phyloP scores from a whole-genome alignment of 2,797 vertebrate genomes.

The Coccyzus lansbergi region DNA sequence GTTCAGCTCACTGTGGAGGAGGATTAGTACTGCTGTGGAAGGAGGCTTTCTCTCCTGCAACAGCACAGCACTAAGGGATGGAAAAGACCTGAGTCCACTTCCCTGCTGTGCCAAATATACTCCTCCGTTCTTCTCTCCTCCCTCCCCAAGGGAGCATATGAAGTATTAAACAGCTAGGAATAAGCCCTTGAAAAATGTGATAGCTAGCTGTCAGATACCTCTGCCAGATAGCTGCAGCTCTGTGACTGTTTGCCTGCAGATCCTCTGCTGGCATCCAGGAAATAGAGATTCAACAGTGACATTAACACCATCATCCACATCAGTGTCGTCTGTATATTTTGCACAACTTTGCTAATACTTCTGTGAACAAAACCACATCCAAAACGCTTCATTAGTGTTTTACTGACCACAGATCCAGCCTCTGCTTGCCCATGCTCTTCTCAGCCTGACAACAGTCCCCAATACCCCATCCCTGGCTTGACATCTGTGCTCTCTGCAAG shows the following conservation, averaged over 20 bases:
- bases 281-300: not conserved
- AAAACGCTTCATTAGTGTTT: not conserved
- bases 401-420: not conserved
- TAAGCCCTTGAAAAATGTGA: constrained; percentile 52
- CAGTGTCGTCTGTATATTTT: not conserved
- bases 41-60: constrained; percentile 50
- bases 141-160: constrained; percentile 45
- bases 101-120: constrained; percentile 54
- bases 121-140: constrained; percentile 63
- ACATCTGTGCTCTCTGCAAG: not conserved
- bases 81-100: constrained; percentile 60
- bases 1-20: constrained; percentile 66
- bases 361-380: not conserved
- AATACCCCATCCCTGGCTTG: not conserved
- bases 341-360: not conserved
- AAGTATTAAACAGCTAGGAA: constrained; percentile 59
- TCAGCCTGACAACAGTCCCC: not conserved
- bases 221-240: not conserved
- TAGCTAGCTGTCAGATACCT: constrained; percentile 28
- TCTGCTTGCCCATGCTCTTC: not conserved
- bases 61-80: constrained; percentile 41
- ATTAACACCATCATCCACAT: not conserved
- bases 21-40: constrained; percentile 53
- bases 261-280: not conserved
- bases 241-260: not conserved